Evolutionary conservation across 1,140 invertebrate species (phyloP).

Genomic region (Luehdorfia chinensis): DNA sequence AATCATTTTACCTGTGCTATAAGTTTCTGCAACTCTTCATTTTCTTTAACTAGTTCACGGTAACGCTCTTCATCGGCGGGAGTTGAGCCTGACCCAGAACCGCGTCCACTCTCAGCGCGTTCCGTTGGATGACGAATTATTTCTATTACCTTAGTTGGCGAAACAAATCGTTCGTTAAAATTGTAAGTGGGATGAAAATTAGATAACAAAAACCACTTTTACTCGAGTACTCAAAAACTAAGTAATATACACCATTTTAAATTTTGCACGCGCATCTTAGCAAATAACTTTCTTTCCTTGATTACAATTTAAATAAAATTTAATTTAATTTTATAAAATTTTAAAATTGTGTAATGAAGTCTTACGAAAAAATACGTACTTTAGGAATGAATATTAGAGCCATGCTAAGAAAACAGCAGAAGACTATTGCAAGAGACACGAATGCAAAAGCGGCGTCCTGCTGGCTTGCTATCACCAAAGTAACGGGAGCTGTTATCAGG

Average conservation of each 20-base stretch:
- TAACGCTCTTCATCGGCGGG: slow-evolving; percentile 97
- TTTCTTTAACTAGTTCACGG: slow-evolving; percentile 95
- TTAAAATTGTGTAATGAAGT: too few relatives aligned
- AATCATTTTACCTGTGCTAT: slow-evolving; percentile 94
- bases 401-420: slow-evolving; percentile 98
- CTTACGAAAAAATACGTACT: too few relatives aligned
- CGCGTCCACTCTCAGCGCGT: slow-evolving; percentile 90
- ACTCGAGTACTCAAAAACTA: too few relatives aligned
- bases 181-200: too few relatives aligned
- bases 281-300: too few relatives aligned
- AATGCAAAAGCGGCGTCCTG: slow-evolving; percentile 98
- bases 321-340: too few relatives aligned
- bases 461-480: slow-evolving; percentile 96
- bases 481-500: slow-evolving; percentile 97
- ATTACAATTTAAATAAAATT: too few relatives aligned
- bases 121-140: slow-evolving; percentile 89
- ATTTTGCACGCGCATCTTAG: too few relatives aligned
- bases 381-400: slow-evolving; percentile 97
- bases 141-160: slow-evolving; percentile 93
- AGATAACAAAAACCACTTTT: too few relatives aligned
- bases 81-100: slow-evolving; percentile 91
- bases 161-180: slow-evolving; percentile 9
- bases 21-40: slow-evolving; percentile 96
- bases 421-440: slow-evolving; percentile 95
- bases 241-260: too few relatives aligned